Base-by-base conservation (phyloP, 2,797 vertebrate species). In the Falco concolor region DNA sequence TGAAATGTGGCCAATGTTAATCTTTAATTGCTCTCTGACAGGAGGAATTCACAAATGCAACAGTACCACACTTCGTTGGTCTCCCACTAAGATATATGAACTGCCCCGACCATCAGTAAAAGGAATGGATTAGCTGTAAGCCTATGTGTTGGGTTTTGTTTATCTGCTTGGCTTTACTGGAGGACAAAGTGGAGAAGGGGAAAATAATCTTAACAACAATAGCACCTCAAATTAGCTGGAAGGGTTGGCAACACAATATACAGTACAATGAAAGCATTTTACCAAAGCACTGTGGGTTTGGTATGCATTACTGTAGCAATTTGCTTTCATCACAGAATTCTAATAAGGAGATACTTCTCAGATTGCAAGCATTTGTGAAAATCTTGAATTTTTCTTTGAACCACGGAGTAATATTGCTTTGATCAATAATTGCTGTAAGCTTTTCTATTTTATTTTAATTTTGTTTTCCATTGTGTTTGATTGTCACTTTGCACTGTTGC, bases 391-490 rank as follows among this genome's bases (percentile, higher is more conserved):
- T 88, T 44, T 49, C 44, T 75, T 87, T 72, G 50, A 92, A 83
- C 52, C 25, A 81, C 42, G 65, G 52, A 88, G 9, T 27, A 34
- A 75, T 89, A 72, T 9, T 53, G 19, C 60, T 97, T 94, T 95
- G 80, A 96, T 91, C 74, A 96, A 84, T 86, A 97, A 92, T 73
- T 91, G 59, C 81, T 77, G 40, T 86, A 77, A 90, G 83, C 13
- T 95, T 87, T 94, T 56, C 53, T 68, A 84, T 84, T 94, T 95
- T 64, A 50, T 78, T 89, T 84, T 87, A 60, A 73, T 86, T 96
- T 95, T 83, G 72, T 83, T 95, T 92, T 92, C 65, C 36, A 73
- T 80, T 84, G 68, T 90, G 52, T 69, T 78, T 89, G 56, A 73
- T 68, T 93, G 65, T 90, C 95, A 49, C 32, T 90, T 73, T 84